These are phyloP conservation scores for Typhlichthys eigenmanni DNA, from an alignment of 2,797 vertebrate species.

Conservation along the genomic window DNA sequence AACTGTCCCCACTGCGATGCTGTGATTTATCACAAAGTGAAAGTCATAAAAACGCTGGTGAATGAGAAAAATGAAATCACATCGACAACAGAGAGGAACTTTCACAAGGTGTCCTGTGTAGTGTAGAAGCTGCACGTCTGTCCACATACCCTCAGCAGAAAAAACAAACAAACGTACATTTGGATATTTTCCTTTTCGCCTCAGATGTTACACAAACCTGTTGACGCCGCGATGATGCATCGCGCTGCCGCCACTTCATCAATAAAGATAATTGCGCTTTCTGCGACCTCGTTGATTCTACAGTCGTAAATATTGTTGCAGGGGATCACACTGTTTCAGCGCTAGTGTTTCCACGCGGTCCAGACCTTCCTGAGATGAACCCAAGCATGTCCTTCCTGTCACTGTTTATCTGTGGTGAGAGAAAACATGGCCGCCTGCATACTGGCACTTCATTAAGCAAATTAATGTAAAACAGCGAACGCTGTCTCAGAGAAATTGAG, in stretches of 20 bases:
- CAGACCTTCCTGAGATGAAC: constrained; percentile 75
- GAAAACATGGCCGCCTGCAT: constrained; percentile 69
- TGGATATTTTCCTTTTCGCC: constrained; percentile 70
- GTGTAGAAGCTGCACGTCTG: constrained; percentile 35
- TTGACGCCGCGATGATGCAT: constrained; percentile 66
- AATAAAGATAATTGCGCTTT: constrained; percentile 68
- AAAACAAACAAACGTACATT: constrained; percentile 60
- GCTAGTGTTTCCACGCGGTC: constrained; percentile 45
- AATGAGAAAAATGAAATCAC: constrained; percentile 33
- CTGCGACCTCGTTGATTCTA: constrained; percentile 39
- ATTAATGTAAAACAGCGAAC: constrained; percentile 30
- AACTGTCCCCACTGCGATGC: constrained; percentile 68
- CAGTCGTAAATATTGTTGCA: constrained; percentile 60
- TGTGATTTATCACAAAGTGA: constrained; percentile 72
- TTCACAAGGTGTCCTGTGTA: constrained; percentile 48
- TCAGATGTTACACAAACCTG: constrained; percentile 59
- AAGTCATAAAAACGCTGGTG: constrained; percentile 56
- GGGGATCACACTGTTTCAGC: constrained; percentile 44
- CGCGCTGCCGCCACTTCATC: constrained; percentile 55
- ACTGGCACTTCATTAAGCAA: constrained; percentile 70
- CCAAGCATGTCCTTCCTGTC: constrained; percentile 66
- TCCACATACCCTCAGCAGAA: constrained; percentile 32
- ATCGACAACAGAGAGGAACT: constrained; percentile 49
- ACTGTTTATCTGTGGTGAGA: constrained; percentile 73
- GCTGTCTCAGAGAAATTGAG: constrained; percentile 2